Evolutionary conservation across 2,797 vertebrate species (phyloP), one percentile per base, ranked within the genome.

Genomic region (Gadopsis bispinosus): DNA sequence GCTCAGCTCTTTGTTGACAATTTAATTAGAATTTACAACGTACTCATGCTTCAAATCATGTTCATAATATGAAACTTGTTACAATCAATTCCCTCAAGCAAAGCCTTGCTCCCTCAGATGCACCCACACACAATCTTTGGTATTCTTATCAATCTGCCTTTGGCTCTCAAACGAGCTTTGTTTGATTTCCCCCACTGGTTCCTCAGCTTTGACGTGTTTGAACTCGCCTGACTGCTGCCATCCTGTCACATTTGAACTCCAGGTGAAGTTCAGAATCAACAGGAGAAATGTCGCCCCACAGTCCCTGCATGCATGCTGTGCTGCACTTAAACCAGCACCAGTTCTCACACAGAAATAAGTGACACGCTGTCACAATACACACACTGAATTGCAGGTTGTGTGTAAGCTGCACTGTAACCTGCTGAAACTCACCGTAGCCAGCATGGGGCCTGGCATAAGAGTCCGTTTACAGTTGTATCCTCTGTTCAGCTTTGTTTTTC

Each of bases 251-350:
- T 39, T 73, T 79, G 37, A 53, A 75, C 70, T 86, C 62, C 74
- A 88, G 85, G 84, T 72, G 80, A 83, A 83, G 75, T 91, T 90
- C 75, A 87, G 41, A 80, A 62, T 83, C 75, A 72, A 74, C 74
- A 68, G 41, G 48, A 86, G 80, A 85, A 94, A 91, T 91, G 89
- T 86, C 31, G 45, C 71, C 68, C 54, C 74, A 73, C 76, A 54
- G 81, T 84, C 80, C 55, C 60, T 66, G 51, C 69, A 60, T 69
- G 79, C 62, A 62, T 20, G 39, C 11, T 26, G 3, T 3, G 4
- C 43, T 12, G 11, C 5, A n/a, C 17, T 39, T 55, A 20, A 48
- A 19, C 50, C 33, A 2, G 41, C 69, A 61, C 26, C 16, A 3
- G 6, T 71, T 79, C 58, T 66, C 66, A 6, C 69, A 48, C 7